phyloP scores from a whole-genome alignment of 2,797 vertebrate genomes.

The Tapera naevia region DNA sequence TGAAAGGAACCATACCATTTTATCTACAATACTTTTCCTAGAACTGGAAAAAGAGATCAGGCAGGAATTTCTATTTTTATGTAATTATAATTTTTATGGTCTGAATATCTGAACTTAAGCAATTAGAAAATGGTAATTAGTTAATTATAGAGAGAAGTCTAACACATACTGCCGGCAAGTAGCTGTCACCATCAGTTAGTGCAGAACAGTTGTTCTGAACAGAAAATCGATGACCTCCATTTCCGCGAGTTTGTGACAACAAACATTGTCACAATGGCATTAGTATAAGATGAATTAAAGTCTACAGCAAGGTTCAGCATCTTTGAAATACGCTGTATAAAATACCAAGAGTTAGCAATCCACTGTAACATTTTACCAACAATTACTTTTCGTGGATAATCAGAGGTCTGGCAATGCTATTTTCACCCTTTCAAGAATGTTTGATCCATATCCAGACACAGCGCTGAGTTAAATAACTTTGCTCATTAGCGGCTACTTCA shows the following conservation, averaged over 20 bases:
- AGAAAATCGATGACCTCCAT: neutral
- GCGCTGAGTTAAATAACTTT: constrained; percentile 8
- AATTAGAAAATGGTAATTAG: neutral
- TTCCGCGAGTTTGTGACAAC: neutral
- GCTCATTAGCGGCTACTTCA: neutral
- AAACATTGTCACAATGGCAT: neutral
- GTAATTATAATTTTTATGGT: neutral
- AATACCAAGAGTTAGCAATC: neutral
- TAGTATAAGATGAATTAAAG: neutral
- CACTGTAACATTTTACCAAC: neutral
- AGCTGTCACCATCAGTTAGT: neutral
- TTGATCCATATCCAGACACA: constrained; percentile 32
- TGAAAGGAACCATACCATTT: neutral
- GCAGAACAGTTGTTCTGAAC: neutral
- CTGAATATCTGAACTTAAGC: neutral
- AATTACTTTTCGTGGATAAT: constrained; percentile 51
- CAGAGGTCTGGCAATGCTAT: constrained; percentile 31
- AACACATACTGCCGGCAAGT: neutral
- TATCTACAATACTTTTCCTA: neutral
- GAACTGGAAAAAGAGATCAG: neutral
- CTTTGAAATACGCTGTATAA: neutral
- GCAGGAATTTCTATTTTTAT: neutral
- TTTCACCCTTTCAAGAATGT: constrained; percentile 50
- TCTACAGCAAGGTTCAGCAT: neutral
- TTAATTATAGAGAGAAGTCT: neutral